Percentiles rank a stretch among this genome's conserved stretches.
phyloP scores from a whole-genome alignment of 2,113 vertebrate genomes.

The Danio rerio region GRCz12tu NC_133193.1:15613501-15614000 shows the following conservation, averaged over 20 bases:
- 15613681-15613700: not conserved
- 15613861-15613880: constrained; percentile 20
- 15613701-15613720: not conserved
- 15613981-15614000: constrained; percentile 28
- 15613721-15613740: constrained; percentile 8
- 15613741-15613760: not conserved
- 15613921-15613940: constrained; percentile 19
- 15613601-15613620: not conserved
- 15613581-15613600: not conserved
- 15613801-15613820: not conserved
- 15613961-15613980: constrained; percentile 16
- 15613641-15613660: not conserved
- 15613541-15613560: not conserved
- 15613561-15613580: not conserved
- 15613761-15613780: not conserved
- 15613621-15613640: not conserved
- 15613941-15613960: constrained; percentile 15
- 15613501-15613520: too few relatives aligned
- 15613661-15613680: not conserved
- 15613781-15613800: not conserved
- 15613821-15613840: constrained; percentile 11
- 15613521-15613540: too few relatives aligned
- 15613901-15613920: constrained; percentile 14
- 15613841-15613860: not conserved
- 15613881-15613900: not conserved